Evolutionary conservation across 2,113 vertebrate species (phyloP).

Genomic region (Mandrillus leucophaeus): DNA sequence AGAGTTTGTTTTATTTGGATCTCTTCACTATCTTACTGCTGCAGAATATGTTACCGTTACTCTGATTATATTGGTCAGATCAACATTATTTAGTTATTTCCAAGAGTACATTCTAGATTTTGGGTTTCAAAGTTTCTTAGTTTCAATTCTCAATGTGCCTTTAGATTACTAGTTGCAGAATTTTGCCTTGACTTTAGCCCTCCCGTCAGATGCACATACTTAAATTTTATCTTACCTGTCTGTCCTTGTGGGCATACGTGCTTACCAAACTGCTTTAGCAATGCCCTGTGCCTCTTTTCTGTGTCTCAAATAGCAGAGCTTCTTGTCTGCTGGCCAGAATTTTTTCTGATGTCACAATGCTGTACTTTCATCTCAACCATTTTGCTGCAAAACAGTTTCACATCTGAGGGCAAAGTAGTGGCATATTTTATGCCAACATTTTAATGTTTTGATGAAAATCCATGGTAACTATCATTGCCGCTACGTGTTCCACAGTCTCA

Average conservation of each 20-base stretch:
- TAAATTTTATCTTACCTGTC: not conserved
- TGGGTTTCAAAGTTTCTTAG: not conserved
- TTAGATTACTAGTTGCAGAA: not conserved
- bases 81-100: not conserved
- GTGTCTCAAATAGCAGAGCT: not conserved
- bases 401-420: not conserved
- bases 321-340: not conserved
- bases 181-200: not conserved
- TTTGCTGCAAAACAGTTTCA: not conserved
- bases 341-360: not conserved
- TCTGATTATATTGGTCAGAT: not conserved
- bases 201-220: not conserved
- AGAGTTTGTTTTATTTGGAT: not conserved
- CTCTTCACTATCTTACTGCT: not conserved
- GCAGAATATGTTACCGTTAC: not conserved
- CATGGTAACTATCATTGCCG: not conserved
- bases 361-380: not conserved
- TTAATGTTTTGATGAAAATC: constrained; percentile 30
- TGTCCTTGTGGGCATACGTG: not conserved
- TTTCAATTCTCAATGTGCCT: not conserved
- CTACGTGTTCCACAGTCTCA: not conserved
- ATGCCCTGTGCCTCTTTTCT: not conserved
- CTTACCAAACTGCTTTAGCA: not conserved
- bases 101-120: not conserved
- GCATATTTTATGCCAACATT: not conserved